Base-by-base conservation (phyloP, 2,113 vertebrate species). In the Epinephelus lanceolatus region DNA sequence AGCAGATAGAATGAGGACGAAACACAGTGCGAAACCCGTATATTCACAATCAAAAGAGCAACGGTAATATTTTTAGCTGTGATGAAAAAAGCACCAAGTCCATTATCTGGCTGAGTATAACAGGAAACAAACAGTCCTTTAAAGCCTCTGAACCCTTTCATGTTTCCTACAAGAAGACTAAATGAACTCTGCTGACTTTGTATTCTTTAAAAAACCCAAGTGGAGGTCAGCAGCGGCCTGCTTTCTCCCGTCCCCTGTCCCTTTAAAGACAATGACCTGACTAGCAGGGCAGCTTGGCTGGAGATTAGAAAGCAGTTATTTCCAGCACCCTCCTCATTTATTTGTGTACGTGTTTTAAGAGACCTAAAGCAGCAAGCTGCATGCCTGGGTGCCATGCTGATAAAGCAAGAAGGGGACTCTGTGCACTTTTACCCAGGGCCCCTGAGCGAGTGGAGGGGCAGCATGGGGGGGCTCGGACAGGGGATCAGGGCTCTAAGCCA, bases 251-350 rank as follows among this genome's bases (percentile, higher is more conserved):
- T 59, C 73, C 55, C 45, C 84, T 77, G 86, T 84, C 85, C 68
- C 86, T 91, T 92, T 88, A 89, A 88, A 92, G 72, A 94, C 89
- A 90, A 91, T 90, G 92, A 92, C 82, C 80, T 78, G 89, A 90
- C 17, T 79, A 75, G 82, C 65, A 76, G 73, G 80, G 72, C 84
- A 80, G 82, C 86, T 88, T 91, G 92, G 92, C 93, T 84, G 56
- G 40, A 86, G 89, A 92, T 92, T 89, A 94, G 83, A 94, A 84
- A 78, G 80, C 27, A 56, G 86, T 91, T 93, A 92, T 93, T 93
- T 92, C 84, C 84, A 92, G 88, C 85, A 63, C 66, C 79, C 81
- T 78, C 72, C 76, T 92, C 85, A 87, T 91, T 89, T 92, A 88
- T 92, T 93, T 92, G 89, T 86, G 90, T 88, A 85, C 78, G 47